Conservation (phyloP, 2,888 invertebrate species). For the Lingula anatina region DNA sequence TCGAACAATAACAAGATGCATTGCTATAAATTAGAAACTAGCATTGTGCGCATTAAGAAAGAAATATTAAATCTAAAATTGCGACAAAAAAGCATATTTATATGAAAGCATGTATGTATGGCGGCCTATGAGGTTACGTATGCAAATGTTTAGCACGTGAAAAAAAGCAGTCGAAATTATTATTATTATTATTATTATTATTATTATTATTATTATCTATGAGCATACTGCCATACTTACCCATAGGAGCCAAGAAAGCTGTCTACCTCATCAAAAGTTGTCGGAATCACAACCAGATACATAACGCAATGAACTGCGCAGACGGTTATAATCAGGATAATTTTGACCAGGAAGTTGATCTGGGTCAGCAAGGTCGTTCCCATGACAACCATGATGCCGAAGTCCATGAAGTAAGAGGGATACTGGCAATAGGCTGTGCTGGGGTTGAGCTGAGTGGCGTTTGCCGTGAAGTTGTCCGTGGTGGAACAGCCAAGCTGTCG, state of each 20-base stretch:
- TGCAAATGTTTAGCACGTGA: too few species aligned
- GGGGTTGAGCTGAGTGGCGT: conserved; percentile 8
- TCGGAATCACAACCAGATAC: conserved; percentile 14
- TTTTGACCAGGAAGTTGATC: conserved; percentile 67
- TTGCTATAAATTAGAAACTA: too few species aligned
- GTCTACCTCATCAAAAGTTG: conserved; percentile 23
- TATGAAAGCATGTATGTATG: neutral
- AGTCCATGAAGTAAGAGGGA: conserved; percentile 71
- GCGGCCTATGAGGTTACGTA: neutral
- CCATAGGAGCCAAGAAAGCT: conserved; percentile 60
- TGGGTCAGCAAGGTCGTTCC: conserved; percentile 69
- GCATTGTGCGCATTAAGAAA: too few species aligned
- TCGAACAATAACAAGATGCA: too few species aligned
- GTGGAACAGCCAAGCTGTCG: conserved; percentile 9
- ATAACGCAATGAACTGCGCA: conserved; percentile 50
- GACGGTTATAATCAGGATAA: conserved; percentile 62
- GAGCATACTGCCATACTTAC: neutral
- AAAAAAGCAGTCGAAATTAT: too few species aligned
- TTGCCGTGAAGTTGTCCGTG: neutral
- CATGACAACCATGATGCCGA: conserved; percentile 65
- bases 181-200: too few species aligned
- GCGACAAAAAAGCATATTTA: too few species aligned
- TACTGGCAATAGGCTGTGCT: conserved; percentile 57
- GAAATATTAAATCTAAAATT: too few species aligned
- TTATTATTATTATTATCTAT: too few species aligned